Evolutionary conservation across 2,797 vertebrate genomes (phyloP).

Genomic region (Phaenicophaeus curvirostris): DNA sequence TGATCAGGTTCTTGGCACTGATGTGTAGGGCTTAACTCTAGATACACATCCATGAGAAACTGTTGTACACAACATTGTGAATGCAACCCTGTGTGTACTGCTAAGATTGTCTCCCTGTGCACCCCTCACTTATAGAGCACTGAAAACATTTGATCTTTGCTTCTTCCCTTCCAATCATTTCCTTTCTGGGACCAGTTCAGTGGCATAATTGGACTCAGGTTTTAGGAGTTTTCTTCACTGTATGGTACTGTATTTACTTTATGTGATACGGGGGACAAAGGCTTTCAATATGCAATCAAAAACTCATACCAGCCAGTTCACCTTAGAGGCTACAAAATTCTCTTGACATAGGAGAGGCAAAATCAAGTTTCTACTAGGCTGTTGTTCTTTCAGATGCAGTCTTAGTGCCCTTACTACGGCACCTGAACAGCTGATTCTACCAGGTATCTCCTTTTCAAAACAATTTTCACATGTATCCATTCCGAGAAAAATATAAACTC

Average conservation of each 20-base stretch:
- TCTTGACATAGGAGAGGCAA: neutral
- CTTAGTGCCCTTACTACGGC: neutral
- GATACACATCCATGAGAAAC: accelerated
- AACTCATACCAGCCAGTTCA: neutral
- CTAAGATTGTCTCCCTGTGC: neutral
- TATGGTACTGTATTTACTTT: neutral
- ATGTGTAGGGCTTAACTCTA: neutral
- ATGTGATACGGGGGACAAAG: neutral
- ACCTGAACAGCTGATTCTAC: neutral
- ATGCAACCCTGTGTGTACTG: neutral
- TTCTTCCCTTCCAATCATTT: neutral
- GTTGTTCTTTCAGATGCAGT: neutral
- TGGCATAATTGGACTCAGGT: neutral
- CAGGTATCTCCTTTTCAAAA: neutral
- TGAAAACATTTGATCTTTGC: neutral
- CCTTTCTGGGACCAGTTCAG: neutral
- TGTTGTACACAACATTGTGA: neutral
- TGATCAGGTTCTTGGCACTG: neutral
- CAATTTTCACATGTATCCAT: neutral
- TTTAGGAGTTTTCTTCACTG: neutral
- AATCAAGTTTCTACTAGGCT: neutral
- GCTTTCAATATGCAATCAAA: accelerated
- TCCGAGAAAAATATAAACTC: neutral
- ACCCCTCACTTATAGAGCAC: neutral
- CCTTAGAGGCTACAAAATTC: neutral